Conservation (phyloP, 2,113 vertebrate species). For the Micronisus gabar region DNA sequence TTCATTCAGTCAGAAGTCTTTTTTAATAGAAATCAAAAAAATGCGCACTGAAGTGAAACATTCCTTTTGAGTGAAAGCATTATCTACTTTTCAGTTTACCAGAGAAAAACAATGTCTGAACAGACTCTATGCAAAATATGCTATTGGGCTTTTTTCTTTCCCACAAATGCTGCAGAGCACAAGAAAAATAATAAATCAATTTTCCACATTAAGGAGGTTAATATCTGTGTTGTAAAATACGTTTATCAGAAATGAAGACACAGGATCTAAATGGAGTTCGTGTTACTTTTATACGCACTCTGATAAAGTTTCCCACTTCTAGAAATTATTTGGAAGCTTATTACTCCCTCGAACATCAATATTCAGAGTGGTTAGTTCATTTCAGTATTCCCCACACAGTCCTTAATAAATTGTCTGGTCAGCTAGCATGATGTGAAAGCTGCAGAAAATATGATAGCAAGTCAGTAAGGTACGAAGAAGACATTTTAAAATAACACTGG, state of each 20-base stretch:
- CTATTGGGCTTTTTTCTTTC: background rate
- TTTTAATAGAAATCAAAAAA: background rate
- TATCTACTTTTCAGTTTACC: background rate
- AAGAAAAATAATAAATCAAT: background rate
- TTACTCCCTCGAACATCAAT: background rate
- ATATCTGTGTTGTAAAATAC: background rate
- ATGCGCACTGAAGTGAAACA: background rate
- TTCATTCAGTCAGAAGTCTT: background rate
- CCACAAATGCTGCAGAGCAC: background rate
- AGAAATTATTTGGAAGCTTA: background rate
- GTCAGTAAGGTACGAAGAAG: background rate
- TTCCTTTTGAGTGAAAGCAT: background rate
- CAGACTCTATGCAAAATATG: background rate
- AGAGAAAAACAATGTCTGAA: background rate
- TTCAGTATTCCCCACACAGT: background rate
- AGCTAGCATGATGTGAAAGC: background rate
- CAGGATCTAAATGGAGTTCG: background rate
- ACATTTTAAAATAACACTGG: background rate
- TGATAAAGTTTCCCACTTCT: background rate
- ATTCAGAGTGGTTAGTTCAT: background rate
- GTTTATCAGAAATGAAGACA: background rate
- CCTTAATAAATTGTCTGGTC: slow-evolving; percentile 28
- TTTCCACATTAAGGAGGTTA: background rate
- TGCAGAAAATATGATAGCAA: slow-evolving; percentile 2
- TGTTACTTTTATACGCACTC: background rate